Evolutionary conservation across 2,113 vertebrate species (phyloP).

Genomic region (Zosterops japonicus): DNA sequence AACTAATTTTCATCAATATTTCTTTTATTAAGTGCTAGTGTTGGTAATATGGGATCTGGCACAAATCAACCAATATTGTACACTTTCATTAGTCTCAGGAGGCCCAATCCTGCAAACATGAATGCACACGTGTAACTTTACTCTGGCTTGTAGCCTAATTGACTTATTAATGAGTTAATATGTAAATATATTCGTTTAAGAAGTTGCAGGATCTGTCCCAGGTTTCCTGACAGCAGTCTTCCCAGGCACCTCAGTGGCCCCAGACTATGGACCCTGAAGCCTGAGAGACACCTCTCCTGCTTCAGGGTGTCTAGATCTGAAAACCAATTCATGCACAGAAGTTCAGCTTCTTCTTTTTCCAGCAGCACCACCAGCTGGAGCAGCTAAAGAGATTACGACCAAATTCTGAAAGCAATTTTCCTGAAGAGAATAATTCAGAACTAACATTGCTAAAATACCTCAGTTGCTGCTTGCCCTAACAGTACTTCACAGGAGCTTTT

Average conservation of each 20-base stretch:
- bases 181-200: background rate
- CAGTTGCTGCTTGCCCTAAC: background rate
- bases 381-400: background rate
- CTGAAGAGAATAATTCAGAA: background rate
- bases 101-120: background rate
- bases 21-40: slow-evolving; percentile 34
- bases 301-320: background rate
- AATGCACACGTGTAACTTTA: background rate
- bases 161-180: background rate
- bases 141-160: background rate
- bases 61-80: background rate
- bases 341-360: background rate
- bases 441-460: slow-evolving; percentile 28
- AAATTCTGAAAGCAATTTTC: slow-evolving; percentile 24
- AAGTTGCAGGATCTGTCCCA: background rate
- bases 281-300: background rate
- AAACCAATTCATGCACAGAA: background rate
- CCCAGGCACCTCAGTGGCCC: background rate
- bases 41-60: slow-evolving; percentile 1
- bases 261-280: background rate
- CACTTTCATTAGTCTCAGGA: background rate
- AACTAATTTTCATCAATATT: slow-evolving; percentile 35
- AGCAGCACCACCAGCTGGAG: slow-evolving; percentile 50
- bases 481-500: slow-evolving; percentile 7
- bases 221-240: background rate